Conservation (phyloP, 2,888 invertebrate genomes). For the Gymnosoma rotundatum region DNA sequence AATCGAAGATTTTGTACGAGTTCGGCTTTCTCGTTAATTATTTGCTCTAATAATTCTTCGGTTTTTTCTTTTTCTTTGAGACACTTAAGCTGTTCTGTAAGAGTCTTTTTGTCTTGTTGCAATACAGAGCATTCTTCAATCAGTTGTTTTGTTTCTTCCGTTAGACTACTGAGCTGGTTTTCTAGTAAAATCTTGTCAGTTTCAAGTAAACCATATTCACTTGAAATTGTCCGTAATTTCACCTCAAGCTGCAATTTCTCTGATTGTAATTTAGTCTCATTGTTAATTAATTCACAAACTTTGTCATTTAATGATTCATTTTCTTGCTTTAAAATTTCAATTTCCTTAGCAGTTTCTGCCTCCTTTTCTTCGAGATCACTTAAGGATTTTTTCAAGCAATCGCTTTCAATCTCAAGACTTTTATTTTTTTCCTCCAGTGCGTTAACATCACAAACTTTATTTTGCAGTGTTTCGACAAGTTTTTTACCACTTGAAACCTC, state of each 20-base stretch:
- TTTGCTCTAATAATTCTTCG: slow-evolving; percentile 42
- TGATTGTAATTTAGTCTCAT: background rate
- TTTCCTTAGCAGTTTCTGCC: background rate
- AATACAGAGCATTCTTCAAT: slow-evolving; percentile 23
- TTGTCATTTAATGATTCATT: slow-evolving; percentile 12
- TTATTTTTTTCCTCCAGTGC: too few species aligned
- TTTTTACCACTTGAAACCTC: too few species aligned
- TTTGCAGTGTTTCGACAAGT: too few species aligned
- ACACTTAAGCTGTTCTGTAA: slow-evolving; percentile 42
- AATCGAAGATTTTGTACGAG: slow-evolving; percentile 34
- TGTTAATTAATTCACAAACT: background rate
- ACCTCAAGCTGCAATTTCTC: slow-evolving; percentile 32
- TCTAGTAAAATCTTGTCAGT: slow-evolving; percentile 3
- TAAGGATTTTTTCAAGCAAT: slow-evolving; percentile 30
- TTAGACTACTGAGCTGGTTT: slow-evolving; percentile 35
- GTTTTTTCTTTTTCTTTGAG: slow-evolving; percentile 48
- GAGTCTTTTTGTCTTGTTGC: slow-evolving; percentile 5
- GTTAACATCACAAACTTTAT: too few species aligned
- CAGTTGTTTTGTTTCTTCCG: slow-evolving; percentile 46
- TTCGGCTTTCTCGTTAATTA: slow-evolving; percentile 42
- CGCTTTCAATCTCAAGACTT: background rate
- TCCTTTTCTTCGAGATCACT: slow-evolving; percentile 62
- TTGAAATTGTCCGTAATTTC: slow-evolving; percentile 15
- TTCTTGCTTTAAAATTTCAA: slow-evolving; percentile 5
- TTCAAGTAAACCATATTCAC: slow-evolving; percentile 27